Evolutionary conservation across 92 coral and sea anemone genomes (phyloP), one percentile per base, ranked within the genome.

Genomic region (Anthopleura xanthogrammica): DNA sequence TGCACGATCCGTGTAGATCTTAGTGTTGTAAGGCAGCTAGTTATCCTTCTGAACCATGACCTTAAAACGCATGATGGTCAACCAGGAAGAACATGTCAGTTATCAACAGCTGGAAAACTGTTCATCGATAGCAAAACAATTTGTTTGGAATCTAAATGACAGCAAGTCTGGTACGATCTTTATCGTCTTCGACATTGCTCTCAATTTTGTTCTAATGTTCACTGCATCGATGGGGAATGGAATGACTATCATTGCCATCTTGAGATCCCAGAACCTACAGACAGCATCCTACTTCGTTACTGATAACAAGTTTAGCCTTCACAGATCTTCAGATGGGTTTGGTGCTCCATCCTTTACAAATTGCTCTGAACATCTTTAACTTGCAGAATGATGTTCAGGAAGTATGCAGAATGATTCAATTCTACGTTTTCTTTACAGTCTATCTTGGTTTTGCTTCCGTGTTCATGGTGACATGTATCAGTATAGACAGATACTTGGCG

Each of bases 401-500:
- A 40, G 60, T 86, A 79, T 86, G 85, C 41, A 23, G 19, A 60
- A 86, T 78, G 0, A 29, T 29, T 1, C 36, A 29, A 29, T 29
- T 29, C 0, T 29, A 29, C 36, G 36, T 29, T 29, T 78, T 57
- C 52, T 48, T 83, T 24, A 72, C 74, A 41, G 57, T 75, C 48
- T 81, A 50, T 52, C 72, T 76, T 64, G 79, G 77, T 14, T 66
- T 50, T 23, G 54, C 75, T 2, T 81, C 89, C 5, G 12, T 76
- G 24, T 19, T 75, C 65, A 83, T 85, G 82, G 72, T 77, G 19
- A 57, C 82, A 1, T 71, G 54, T 22, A 83, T 87, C 60, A 87
- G 90, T 77, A 83, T 87, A 29, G 90, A 87, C 72, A 85, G 90
- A 42, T 81, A 72, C 39, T 78, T 87, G 10, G 87, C 90, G 50